Conservation (phyloP, 35 echinoderm and acorn worm species). For the Ophiothrix spiculata region DNA sequence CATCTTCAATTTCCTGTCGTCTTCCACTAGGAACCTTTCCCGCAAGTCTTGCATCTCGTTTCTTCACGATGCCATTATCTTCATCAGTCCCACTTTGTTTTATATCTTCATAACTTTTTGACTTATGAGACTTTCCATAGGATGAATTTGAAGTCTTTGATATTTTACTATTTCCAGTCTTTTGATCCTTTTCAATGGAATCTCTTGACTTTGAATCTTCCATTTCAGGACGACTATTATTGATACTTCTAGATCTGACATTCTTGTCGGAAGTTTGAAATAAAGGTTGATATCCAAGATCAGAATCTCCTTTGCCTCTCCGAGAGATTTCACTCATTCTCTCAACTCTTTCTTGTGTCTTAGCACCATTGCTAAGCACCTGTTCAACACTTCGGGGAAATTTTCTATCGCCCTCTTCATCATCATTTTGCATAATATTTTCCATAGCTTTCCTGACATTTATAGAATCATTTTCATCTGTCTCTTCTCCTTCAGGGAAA, state of each 20-base stretch:
- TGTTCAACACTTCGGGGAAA: too few relatives aligned
- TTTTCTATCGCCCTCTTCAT: too few relatives aligned
- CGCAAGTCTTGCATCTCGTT: not conserved
- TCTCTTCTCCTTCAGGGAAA: not conserved
- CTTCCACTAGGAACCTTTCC: not conserved
- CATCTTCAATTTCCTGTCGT: not conserved
- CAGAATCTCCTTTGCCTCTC: not conserved
- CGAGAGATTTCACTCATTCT: not conserved
- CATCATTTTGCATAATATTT: not conserved
- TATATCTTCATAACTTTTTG: too few relatives aligned
- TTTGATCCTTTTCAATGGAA: not conserved
- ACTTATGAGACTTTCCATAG: not conserved
- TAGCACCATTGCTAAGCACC: not conserved
- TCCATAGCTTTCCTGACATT: not conserved
- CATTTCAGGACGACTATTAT: too few relatives aligned
- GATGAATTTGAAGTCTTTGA: not conserved
- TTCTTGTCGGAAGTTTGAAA: not conserved
- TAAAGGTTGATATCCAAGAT: not conserved
- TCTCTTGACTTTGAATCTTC: not conserved
- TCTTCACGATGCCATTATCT: not conserved
- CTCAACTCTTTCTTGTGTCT: not conserved
- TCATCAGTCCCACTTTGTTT: too few relatives aligned
- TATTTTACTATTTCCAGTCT: not conserved
- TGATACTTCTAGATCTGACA: too few relatives aligned
- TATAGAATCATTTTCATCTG: not conserved